Base-by-base conservation (phyloP, 2,797 vertebrate species). In the Catostomus latipinnis region DNA sequence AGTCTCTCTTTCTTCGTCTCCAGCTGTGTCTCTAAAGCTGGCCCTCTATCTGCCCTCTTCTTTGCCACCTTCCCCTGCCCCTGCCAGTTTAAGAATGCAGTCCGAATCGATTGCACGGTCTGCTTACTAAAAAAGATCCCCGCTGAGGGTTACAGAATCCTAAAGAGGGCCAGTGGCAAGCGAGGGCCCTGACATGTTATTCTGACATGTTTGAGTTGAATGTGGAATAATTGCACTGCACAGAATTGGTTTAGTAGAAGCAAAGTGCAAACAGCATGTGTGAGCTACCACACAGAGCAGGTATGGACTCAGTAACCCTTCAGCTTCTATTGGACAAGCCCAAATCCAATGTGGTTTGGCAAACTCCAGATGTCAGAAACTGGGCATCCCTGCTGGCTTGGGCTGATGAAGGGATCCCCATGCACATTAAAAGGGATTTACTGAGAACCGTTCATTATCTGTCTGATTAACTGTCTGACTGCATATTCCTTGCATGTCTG, bases 51-150 rank as follows among this genome's bases (percentile, higher is more conserved):
- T 68, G 52, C 14, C 78, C 72, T 72, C 68, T 52, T 48, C 8
- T 9, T 1, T 12, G 10, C 54, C n/a, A 49, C 61, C 34, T 16
- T 34, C 57, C 18, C 70, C 10, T 14, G 49, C 56, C 48, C 22
- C 77, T 49, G 75, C 77, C 81, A 69, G 71, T 80, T 62, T 52
- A 82, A 46, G 84, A 89, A 83, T 10, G 0, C 9, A 69, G 83
- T 92, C 89, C 4, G 22, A 88, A 90, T 71, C 0, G 6, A 89
- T 92, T 91, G 84, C 83, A 90, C 76, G 91, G 88, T 91, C 85
- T 66, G 12, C 84, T 92, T 88, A 82, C 72, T 88, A 87, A 79
- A 84, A 90, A 88, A 71, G 75, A 86, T 54, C 22, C 85, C 87
- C 9, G 14, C 82, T 73, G 87, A 81, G 88, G 75, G 86, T 81